Conservation (phyloP, 1,140 invertebrate genomes). For the Drosophila albomicans region DNA sequence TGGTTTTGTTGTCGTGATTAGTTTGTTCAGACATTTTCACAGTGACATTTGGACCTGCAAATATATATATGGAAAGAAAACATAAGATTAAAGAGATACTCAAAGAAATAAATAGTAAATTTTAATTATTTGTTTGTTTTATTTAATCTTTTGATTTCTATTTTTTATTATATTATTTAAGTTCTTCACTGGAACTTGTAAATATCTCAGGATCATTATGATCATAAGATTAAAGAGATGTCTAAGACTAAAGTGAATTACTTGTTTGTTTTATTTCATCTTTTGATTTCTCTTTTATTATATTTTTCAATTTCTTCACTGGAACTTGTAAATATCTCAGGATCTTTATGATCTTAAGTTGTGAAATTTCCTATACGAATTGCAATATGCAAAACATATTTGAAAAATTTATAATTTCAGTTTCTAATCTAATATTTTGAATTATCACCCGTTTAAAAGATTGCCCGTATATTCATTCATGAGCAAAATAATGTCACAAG, state of each 20-base stretch:
- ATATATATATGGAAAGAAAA: constrained; percentile 18
- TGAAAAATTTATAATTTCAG: not conserved
- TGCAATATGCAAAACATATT: not conserved
- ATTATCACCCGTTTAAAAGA: not conserved
- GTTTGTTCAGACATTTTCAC: constrained; percentile 75
- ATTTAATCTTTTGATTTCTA: no score
- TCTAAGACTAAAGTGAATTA: not conserved
- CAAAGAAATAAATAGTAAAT: not conserved
- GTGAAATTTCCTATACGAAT: not conserved
- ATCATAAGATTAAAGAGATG: not conserved
- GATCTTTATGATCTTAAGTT: no score
- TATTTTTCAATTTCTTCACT: no score
- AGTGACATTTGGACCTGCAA: constrained; percentile 74
- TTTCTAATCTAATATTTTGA: not conserved
- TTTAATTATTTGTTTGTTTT: no score
- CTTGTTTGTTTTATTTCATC: no score
- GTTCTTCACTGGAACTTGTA: no score
- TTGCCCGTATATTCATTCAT: constrained; percentile 35
- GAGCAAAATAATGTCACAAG: constrained; percentile 12
- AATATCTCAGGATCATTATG: no score
- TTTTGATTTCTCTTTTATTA: no score
- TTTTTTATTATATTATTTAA: no score
- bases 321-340: no score
- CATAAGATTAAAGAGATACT: not conserved
- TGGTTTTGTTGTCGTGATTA: constrained; percentile 52